A percentile compares a stretch with the other conserved stretches of the same genome.
Evolutionary conservation across 1,140 invertebrate species (phyloP).

Genomic region (Anastrepha ludens): DNA sequence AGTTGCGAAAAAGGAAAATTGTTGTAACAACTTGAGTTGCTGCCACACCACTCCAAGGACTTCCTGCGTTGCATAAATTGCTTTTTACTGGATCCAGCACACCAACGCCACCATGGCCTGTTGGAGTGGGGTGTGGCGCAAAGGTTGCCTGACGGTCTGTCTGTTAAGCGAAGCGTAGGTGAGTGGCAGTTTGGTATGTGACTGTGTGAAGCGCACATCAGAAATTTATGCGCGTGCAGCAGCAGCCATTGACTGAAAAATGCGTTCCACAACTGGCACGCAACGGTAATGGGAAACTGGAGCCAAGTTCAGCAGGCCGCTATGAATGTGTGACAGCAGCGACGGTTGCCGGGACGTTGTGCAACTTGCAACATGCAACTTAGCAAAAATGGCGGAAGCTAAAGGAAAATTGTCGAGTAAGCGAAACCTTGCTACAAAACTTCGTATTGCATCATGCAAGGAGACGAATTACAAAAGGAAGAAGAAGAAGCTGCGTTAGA

Average conservation of each 20-base stretch:
- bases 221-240: conserved; percentile 2
- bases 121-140: not conserved
- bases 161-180: conserved; percentile 1
- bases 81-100: not conserved
- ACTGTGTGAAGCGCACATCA: not conserved
- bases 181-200: conserved; percentile 1
- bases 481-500: not conserved
- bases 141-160: not conserved
- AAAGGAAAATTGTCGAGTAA: conserved; percentile 23
- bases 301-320: conserved; percentile 54
- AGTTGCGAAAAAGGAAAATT: not conserved
- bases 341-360: not conserved
- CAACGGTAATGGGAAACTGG: conserved; percentile 48
- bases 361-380: not conserved
- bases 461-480: not conserved
- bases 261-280: not conserved
- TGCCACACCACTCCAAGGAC: conserved; percentile 2
- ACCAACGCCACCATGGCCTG: not conserved
- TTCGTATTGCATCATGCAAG: not conserved
- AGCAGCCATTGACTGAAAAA: conserved; percentile 14
- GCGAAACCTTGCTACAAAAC: conserved; percentile 18
- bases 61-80: conserved; percentile 53
- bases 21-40: conserved; percentile 47
- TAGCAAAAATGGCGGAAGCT: not conserved
- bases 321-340: not conserved